phyloP scores from a whole-genome alignment of 2,797 vertebrate species.

The Crossoptilon crossoptilon region DNA sequence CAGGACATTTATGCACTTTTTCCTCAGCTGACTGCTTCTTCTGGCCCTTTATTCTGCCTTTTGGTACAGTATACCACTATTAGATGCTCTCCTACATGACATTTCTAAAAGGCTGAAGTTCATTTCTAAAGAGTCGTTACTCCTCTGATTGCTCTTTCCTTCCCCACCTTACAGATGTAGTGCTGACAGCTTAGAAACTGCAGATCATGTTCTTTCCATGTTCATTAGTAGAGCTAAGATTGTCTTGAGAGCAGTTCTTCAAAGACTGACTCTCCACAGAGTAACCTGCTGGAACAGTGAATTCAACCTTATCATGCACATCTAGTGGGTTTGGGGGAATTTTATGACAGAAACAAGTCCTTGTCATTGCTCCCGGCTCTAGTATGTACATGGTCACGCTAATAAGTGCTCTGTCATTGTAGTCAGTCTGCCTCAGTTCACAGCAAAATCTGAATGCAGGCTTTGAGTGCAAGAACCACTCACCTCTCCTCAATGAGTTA shows the following conservation, averaged over 20 bases:
- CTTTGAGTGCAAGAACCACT: background rate
- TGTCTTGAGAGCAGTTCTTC: accelerated
- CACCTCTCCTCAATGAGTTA: background rate
- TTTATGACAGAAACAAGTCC: background rate
- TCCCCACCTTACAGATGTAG: background rate
- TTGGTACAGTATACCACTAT: accelerated
- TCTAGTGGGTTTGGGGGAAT: background rate
- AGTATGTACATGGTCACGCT: background rate
- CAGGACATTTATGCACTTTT: background rate
- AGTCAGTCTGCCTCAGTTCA: background rate
- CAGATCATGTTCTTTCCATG: background rate
- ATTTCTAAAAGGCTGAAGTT: background rate
- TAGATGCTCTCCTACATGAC: background rate
- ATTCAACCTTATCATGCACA: background rate
- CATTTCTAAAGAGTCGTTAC: background rate
- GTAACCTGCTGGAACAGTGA: background rate
- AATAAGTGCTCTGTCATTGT: background rate
- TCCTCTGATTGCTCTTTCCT: accelerated
- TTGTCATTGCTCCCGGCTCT: background rate
- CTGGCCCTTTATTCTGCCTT: background rate
- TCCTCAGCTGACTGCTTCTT: background rate
- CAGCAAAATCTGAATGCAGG: background rate
- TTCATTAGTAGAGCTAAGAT: accelerated
- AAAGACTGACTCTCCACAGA: accelerated
- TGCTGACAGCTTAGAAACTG: background rate